These are phyloP conservation scores for Spondyliosoma cantharus DNA, from an alignment of 2,797 vertebrate genomes.

Conservation along the genomic window DNA sequence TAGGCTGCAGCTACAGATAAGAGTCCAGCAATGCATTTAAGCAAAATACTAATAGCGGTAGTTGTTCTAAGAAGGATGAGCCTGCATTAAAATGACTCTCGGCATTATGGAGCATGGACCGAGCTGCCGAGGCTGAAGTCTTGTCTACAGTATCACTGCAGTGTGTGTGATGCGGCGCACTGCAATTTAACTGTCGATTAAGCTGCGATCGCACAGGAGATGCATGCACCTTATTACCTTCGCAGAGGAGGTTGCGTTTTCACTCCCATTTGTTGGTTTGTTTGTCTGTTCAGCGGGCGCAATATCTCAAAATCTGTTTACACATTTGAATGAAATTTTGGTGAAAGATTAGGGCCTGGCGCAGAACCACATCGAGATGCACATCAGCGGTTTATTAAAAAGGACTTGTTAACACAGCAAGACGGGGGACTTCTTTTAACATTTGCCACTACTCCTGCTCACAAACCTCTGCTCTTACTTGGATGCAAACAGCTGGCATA, in stretches of 20 bases:
- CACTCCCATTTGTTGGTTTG: slow-evolving; percentile 47
- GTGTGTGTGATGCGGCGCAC: slow-evolving; percentile 58
- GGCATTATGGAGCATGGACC: slow-evolving; percentile 65
- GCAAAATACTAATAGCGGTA: slow-evolving; percentile 61
- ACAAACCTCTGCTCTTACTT: slow-evolving; percentile 4
- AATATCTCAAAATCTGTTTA: slow-evolving; percentile 17
- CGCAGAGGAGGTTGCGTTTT: slow-evolving; percentile 38
- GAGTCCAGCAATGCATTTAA: slow-evolving; percentile 53
- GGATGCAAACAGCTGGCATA: neutral
- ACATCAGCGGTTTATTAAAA: slow-evolving; percentile 13
- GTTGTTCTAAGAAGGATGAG: slow-evolving; percentile 63
- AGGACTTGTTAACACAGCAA: slow-evolving; percentile 9
- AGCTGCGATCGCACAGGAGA: slow-evolving; percentile 56
- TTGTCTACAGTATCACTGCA: slow-evolving; percentile 69
- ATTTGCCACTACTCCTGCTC: neutral
- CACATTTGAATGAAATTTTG: slow-evolving; percentile 28
- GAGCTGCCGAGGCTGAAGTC: slow-evolving; percentile 66
- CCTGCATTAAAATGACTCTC: slow-evolving; percentile 63
- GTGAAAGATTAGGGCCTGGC: slow-evolving; percentile 18
- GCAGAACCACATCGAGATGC: neutral
- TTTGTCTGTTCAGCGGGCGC: slow-evolving; percentile 42
- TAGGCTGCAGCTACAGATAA: slow-evolving; percentile 55
- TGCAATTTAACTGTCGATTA: slow-evolving; percentile 77
- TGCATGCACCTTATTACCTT: slow-evolving; percentile 56
- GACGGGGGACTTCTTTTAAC: neutral